Evolutionary conservation across 2,888 invertebrate genomes (phyloP).

Genomic region (Julus scanicus): DNA sequence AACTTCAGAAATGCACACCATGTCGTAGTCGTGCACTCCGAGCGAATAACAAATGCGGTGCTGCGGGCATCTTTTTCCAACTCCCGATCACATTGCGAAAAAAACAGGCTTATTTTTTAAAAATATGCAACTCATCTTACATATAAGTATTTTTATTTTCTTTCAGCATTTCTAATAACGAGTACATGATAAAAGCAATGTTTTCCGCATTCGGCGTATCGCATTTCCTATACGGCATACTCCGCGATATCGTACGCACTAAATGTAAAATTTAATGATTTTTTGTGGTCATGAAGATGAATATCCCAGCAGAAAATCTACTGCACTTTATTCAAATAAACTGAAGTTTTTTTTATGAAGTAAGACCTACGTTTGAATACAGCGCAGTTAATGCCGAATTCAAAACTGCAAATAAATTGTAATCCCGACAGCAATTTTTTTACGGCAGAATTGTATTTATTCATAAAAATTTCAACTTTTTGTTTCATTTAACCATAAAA

Average conservation of each 20-base stretch:
- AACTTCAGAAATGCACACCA: constrained; percentile 25
- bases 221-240: not conserved
- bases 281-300: not conserved
- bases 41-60: not conserved
- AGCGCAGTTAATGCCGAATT: too few relatives aligned
- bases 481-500: too few relatives aligned
- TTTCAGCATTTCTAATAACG: not conserved
- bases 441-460: too few relatives aligned
- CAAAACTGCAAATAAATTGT: too few relatives aligned
- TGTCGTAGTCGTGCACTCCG: not conserved
- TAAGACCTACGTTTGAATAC: too few relatives aligned
- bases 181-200: not conserved
- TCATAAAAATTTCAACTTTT: too few relatives aligned
- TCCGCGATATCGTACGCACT: too few relatives aligned
- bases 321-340: too few relatives aligned
- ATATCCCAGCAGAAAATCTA: too few relatives aligned
- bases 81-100: not conserved
- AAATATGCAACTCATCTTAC: constrained; percentile 14
- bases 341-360: too few relatives aligned
- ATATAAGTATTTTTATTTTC: not conserved
- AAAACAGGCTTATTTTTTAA: not conserved
- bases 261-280: constrained; percentile 2
- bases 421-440: too few relatives aligned
- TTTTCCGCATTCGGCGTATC: not conserved
- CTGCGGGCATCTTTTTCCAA: not conserved